Conservation (phyloP, 2,113 vertebrate species). For the Caranx ignobilis region DNA sequence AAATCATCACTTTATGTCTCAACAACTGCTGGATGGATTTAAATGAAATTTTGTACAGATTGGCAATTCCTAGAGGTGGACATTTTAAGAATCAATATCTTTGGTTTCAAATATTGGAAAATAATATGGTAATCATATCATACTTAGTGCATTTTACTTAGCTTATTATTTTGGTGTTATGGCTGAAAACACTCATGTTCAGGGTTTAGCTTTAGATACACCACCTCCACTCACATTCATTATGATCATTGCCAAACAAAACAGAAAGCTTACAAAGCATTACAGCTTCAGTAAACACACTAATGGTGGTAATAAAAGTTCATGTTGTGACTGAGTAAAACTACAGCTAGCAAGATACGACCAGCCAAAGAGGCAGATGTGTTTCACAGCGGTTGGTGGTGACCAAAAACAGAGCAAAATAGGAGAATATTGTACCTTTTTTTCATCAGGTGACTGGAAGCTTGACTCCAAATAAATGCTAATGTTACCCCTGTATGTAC, state of each 20-base stretch:
- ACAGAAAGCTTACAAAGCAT: background rate
- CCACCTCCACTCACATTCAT: background rate
- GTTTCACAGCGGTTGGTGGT: background rate
- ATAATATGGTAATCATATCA: no score
- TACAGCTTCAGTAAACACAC: background rate
- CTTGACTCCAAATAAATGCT: background rate
- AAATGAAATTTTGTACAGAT: no score
- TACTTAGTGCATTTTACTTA: background rate
- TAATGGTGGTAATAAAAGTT: no score
- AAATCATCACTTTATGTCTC: no score
- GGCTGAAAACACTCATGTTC: background rate
- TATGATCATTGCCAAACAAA: background rate
- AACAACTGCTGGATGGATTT: no score
- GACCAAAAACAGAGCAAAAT: constrained; percentile 5
- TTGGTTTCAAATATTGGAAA: no score
- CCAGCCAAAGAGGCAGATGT: background rate
- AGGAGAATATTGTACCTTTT: background rate
- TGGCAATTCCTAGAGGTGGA: no score
- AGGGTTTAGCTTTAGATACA: background rate
- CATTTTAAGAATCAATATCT: no score
- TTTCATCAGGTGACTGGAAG: background rate
- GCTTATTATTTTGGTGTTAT: background rate
- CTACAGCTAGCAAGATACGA: background rate
- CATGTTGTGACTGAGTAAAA: no score
- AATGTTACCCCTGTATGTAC: background rate